Conservation (phyloP, 2,113 vertebrate genomes). For the Riparia riparia region DNA sequence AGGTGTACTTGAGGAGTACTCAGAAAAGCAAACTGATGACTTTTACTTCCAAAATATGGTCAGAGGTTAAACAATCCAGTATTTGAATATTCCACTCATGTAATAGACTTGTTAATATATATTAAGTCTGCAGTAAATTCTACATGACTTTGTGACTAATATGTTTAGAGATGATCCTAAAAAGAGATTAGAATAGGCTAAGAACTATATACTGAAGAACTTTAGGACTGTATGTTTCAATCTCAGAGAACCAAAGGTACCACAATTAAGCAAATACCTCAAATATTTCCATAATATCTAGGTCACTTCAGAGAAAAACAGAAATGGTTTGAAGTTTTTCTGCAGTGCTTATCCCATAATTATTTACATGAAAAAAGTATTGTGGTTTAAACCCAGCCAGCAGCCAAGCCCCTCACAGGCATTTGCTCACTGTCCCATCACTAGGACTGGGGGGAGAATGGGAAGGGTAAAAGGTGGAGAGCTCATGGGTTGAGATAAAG, state of each 20-base stretch:
- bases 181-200: not conserved
- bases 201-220: not conserved
- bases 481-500: not conserved
- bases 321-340: not conserved
- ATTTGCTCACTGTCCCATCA: not conserved
- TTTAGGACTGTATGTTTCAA: not conserved
- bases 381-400: not conserved
- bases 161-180: not conserved
- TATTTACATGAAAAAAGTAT: not conserved
- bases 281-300: not conserved
- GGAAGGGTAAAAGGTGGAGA: not conserved
- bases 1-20: not conserved
- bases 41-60: not conserved
- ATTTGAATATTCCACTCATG: not conserved
- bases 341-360: not conserved
- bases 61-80: not conserved
- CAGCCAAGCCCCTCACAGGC: not conserved
- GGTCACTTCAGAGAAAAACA: not conserved
- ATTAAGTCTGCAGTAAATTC: not conserved
- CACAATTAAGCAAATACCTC: not conserved
- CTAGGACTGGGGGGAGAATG: too few relatives aligned
- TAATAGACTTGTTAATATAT: not conserved
- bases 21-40: not conserved
- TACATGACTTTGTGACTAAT: not conserved
- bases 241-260: not conserved